phyloP scores from a whole-genome alignment of 1,140 invertebrate genomes.

The Trachelipus rathkii region DNA sequence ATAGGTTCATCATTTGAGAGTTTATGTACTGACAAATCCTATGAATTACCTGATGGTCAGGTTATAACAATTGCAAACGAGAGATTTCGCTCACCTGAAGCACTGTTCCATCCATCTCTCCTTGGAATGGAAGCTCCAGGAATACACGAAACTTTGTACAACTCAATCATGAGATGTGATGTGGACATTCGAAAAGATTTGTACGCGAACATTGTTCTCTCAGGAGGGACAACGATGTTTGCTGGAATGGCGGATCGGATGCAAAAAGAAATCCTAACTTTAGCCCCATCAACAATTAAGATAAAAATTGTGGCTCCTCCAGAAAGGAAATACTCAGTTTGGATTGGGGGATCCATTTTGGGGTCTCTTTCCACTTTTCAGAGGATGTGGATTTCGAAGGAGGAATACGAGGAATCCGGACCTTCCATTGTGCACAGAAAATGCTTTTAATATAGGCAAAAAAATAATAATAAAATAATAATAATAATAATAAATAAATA shows the following conservation, averaged over 20 bases:
- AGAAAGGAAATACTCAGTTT: constrained; percentile 57
- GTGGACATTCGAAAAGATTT: constrained; percentile 64
- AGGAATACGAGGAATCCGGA: constrained; percentile 46
- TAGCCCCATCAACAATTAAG: constrained; percentile 19
- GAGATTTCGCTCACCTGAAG: constrained; percentile 54
- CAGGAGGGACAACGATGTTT: constrained; percentile 62
- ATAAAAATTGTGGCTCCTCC: constrained; percentile 22
- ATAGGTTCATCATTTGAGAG: constrained; percentile 51
- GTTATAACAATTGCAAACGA: constrained; percentile 57
- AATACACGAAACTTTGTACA: constrained; percentile 74
- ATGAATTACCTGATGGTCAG: no score
- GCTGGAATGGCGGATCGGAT: constrained; percentile 59
- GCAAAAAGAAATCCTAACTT: constrained; percentile 61
- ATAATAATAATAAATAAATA: no score
- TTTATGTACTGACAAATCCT: constrained; percentile 61
- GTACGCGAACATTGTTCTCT: constrained; percentile 68
- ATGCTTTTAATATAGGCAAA: constrained; percentile 32
- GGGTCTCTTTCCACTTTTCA: constrained; percentile 62
- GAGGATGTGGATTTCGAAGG: constrained; percentile 62
- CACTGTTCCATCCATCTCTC: no score
- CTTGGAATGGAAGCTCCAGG: constrained; percentile 67
- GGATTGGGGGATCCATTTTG: constrained; percentile 60
- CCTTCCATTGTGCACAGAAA: constrained; percentile 48
- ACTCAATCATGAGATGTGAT: constrained; percentile 61
- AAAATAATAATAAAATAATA: no score